Conservation (phyloP, 1,140 invertebrate species). For the Doryteuthis pealeii region DNA sequence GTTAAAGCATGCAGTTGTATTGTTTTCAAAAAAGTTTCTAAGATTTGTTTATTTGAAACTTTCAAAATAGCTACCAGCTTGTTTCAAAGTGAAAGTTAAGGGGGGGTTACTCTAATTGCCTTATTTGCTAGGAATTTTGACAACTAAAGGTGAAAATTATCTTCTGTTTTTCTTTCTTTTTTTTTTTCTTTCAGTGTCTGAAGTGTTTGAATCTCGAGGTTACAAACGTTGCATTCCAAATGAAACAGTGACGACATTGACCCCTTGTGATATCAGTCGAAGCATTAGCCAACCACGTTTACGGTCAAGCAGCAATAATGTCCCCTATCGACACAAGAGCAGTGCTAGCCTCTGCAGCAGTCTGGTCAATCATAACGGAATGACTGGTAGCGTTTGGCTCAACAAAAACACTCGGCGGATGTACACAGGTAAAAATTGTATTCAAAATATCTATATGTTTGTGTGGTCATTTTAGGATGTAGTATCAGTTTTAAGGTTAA, state of each 20-base stretch:
- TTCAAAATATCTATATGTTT: neutral
- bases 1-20: too few relatives aligned
- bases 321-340: neutral
- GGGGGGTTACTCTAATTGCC: too few relatives aligned
- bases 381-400: neutral
- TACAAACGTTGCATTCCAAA: neutral
- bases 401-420: neutral
- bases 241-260: neutral
- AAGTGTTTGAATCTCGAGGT: neutral
- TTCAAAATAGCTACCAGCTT: neutral
- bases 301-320: neutral
- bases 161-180: neutral
- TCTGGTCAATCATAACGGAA: neutral
- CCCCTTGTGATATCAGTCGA: neutral
- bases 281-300: neutral
- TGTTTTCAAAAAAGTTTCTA: too few relatives aligned
- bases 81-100: too few relatives aligned
- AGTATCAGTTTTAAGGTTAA: too few relatives aligned
- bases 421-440: neutral
- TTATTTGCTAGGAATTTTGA: too few relatives aligned
- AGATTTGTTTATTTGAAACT: too few relatives aligned
- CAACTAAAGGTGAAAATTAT: too few relatives aligned
- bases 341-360: neutral
- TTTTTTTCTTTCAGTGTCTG: conserved; percentile 1
- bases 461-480: neutral